Base-by-base conservation (phyloP, 2,797 vertebrate species). In the Steatocranus sp. region DNA sequence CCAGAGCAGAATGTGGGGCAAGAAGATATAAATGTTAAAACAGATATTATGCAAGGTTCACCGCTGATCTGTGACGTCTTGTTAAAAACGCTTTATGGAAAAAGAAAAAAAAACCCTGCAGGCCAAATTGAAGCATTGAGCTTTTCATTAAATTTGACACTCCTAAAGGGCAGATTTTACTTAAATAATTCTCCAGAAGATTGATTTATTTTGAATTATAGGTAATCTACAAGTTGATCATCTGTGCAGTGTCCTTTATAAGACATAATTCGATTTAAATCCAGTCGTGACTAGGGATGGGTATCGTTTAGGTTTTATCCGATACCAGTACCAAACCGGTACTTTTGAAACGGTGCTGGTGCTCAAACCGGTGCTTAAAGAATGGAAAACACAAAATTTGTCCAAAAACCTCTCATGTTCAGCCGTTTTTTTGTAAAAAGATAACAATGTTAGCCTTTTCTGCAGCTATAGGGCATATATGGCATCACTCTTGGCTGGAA, bases 21-120 rank as follows among this genome's bases (percentile, higher is more conserved):
- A 79, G 78, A 20, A 81, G 68, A 61, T 6, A 5, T 85, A 75
- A 86, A 87, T 56, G 76, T 80, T 82, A 77, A 86, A 79, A 78
- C 3, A 30, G 6, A 78, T 41, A 83, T 81, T 46, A 77, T 9
- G 11, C 63, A 82, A 79, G 49, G 63, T 53, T 73, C 10, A 49
- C 20, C 1, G 53, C 15, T 7, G 8, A 74, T 46, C 23, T 32
- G 10, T 70, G 10, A 75, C 73, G 46, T 53, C 75, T 17, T 34
- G 34, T 38, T 78, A 43, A 48, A 76, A 68, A 25, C 8, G 4
- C 30, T 48, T 20, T 1, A 32, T 41, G 61, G 51, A 11, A 78
- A 51, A 68, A 81, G 76, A 70, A 70, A 75, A 70, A 75, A n/a
- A 5, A 5, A 34, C 0, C 30, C n/a, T 36, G 20, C 27, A 73